phyloP scores from a whole-genome alignment of 2,888 invertebrate species.

The Melipona bicolor region DNA sequence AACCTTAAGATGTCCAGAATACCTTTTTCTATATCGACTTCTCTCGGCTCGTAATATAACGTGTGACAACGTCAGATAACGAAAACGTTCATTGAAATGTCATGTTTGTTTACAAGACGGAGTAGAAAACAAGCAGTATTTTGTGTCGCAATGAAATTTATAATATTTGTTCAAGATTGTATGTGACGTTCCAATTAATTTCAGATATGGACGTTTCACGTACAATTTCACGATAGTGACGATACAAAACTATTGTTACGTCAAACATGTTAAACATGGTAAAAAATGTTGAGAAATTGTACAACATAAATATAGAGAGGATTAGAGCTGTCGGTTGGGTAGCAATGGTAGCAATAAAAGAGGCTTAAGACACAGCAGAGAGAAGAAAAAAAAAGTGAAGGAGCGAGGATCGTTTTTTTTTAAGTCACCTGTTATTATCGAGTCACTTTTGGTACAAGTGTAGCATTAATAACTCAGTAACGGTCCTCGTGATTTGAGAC shows the following conservation, averaged over 20 bases:
- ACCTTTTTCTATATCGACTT: background rate
- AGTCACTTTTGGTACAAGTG: background rate
- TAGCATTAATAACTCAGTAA: constrained; percentile 16
- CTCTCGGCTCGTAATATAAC: background rate
- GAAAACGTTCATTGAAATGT: constrained; percentile 6
- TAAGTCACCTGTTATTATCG: constrained; percentile 40
- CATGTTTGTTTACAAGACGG: background rate
- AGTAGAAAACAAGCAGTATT: background rate
- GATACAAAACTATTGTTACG: background rate
- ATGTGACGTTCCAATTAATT: background rate
- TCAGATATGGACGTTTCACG: background rate
- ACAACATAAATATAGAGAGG: background rate
- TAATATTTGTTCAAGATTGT: too few relatives aligned
- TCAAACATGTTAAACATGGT: background rate
- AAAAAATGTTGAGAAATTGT: background rate
- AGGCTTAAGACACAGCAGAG: background rate
- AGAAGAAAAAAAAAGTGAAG: constrained; percentile 16
- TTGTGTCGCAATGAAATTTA: background rate
- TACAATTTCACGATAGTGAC: background rate
- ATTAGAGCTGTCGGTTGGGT: too few relatives aligned
- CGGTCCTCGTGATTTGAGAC: too few relatives aligned
- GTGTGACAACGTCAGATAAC: too few relatives aligned
- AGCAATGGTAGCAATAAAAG: background rate
- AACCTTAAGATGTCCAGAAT: constrained; percentile 2
- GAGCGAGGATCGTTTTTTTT: constrained; percentile 42